Evolutionary conservation across 2,113 vertebrate genomes (phyloP).

Genomic region (Corythoichthys haematopterus): DNA sequence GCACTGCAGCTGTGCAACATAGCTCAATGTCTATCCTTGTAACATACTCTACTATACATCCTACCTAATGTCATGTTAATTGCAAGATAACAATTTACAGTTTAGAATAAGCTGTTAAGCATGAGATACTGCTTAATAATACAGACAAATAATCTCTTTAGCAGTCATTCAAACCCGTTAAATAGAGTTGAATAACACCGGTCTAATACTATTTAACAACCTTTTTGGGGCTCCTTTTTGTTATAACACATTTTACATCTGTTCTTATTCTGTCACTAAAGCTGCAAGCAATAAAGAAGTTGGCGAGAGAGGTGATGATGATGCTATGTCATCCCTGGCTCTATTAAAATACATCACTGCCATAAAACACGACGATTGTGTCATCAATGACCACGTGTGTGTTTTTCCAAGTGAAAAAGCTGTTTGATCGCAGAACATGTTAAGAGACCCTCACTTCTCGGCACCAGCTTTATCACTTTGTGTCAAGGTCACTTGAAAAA

Average conservation of each 20-base stretch:
- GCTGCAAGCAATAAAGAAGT: neutral
- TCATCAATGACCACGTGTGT: neutral
- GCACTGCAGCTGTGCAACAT: conserved; percentile 19
- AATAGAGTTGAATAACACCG: neutral
- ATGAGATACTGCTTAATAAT: no score
- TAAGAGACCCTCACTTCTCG: neutral
- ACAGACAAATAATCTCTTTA: neutral
- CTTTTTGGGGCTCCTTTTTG: conserved; percentile 3
- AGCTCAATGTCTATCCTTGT: neutral
- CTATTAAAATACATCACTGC: conserved; percentile 2
- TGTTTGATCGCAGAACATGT: neutral
- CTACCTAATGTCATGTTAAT: neutral
- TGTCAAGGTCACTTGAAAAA: conserved; percentile 31
- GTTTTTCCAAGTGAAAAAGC: neutral
- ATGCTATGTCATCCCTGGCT: neutral
- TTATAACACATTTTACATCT: conserved; percentile 9
- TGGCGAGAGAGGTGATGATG: neutral
- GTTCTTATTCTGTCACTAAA: conserved; percentile 17
- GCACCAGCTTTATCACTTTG: neutral
- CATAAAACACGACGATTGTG: neutral
- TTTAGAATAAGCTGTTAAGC: neutral
- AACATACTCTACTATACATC: neutral
- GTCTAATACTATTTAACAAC: conserved; percentile 17
- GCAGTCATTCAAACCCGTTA: neutral
- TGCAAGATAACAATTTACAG: neutral